Evolutionary conservation across 1,140 invertebrate genomes (phyloP), one percentile per base, ranked within the genome.

Genomic region (Caenorhabditis tropicalis): DNA sequence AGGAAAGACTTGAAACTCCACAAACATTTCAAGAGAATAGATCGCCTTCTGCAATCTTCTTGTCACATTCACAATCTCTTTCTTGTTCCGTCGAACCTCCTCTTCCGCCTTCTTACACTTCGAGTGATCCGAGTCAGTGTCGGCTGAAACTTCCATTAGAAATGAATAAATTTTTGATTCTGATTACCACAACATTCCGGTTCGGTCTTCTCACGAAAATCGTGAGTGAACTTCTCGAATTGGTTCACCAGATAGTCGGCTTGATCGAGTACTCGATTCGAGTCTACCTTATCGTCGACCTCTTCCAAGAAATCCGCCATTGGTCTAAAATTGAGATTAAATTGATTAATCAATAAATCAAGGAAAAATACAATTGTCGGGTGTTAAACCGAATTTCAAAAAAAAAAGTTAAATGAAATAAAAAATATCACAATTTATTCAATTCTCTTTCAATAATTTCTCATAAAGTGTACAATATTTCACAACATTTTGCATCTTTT

Each of bases 191-290:
- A 56, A 27, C 53, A 56, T 27, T 21, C 7, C 15, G 53, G 53
- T 27, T 83, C 82, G 5, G 58, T 33, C 24, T 60, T 43, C 83
- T 85, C 83, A 12, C 83, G 79, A 24, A 58, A 85, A 39, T 85
- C 83, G 19, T 85, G 83, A 21, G 56, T 80, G 56, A 85, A 85
- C n/a, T 80, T 85, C 9, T 85, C 83, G 53, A 85, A 85, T 51
- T 85, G 79, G 27, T 80, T 58, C 6, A 19, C 27, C 29, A 84
- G 31, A 24, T 79, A 84, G n/a, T 46, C 82, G 5, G n/a, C 49
- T 39, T 51, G 33, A 29, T 80, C 65, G 3, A 56, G 24, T 2
- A 39, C 24, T 21, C 82, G 65, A 36, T 84, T 56, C 21, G 53
- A 24, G 15, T 56, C 53, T 4, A 56, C 70, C 5, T 39, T 58